A percentile compares a stretch with the other conserved stretches of the same genome.
Conservation (phyloP, 2,113 vertebrate genomes). For the Muntiacus reevesi region DNA sequence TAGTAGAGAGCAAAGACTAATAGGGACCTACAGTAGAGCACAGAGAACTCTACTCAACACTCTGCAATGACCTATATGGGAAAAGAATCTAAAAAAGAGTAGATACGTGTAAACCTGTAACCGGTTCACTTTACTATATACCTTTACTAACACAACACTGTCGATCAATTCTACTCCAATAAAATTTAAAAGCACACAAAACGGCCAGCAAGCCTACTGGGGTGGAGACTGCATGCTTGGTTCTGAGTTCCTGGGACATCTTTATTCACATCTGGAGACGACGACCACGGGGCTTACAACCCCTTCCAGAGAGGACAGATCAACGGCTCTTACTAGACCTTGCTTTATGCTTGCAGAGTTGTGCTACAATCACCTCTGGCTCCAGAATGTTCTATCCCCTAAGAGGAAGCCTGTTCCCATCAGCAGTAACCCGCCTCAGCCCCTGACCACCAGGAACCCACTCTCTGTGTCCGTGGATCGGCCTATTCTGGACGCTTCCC, state of each 20-base stretch:
- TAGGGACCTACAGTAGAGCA: neutral
- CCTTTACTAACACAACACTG: neutral
- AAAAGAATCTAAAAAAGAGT: neutral
- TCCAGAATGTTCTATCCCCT: neutral
- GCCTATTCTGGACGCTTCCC: neutral
- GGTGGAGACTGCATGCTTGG: neutral
- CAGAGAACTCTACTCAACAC: neutral
- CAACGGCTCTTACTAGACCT: neutral
- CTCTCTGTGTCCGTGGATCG: neutral
- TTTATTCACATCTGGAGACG: neutral
- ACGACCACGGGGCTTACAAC: neutral
- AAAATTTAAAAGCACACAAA: neutral
- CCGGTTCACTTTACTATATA: neutral
- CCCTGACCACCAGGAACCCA: neutral
- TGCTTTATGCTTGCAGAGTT: neutral
- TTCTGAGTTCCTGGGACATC: neutral
- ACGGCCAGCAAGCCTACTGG: neutral
- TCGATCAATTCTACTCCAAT: neutral
- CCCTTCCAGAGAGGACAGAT: neutral
- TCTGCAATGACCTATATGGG: neutral
- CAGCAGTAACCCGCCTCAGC: neutral
- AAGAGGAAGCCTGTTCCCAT: neutral
- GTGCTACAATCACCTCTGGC: neutral
- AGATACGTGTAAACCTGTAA: neutral
- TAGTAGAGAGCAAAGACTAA: neutral